Evolutionary conservation across 2,113 vertebrate species (phyloP).

Genomic region (Colaptes auratus): DNA sequence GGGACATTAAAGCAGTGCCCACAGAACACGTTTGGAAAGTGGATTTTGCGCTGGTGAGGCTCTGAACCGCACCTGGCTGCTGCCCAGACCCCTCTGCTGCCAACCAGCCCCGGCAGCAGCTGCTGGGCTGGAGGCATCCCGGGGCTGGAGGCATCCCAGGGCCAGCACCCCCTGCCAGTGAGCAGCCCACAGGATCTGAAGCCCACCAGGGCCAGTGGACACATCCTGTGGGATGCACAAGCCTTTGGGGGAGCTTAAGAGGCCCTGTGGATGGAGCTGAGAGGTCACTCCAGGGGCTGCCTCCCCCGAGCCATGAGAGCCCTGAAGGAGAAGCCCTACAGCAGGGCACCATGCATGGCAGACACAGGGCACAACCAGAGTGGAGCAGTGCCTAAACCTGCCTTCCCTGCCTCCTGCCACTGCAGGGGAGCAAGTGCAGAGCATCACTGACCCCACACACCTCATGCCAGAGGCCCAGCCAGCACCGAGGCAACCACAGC

Average conservation of each 20-base stretch:
- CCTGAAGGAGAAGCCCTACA: neutral
- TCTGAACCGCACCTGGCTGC: neutral
- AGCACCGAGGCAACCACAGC: neutral
- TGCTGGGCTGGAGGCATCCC: neutral
- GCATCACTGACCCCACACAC: fast-evolving
- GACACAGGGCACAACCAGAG: fast-evolving
- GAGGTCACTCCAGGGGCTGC: fast-evolving
- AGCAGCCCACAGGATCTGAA: neutral
- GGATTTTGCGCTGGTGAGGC: neutral
- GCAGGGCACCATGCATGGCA: fast-evolving
- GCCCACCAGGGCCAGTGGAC: neutral
- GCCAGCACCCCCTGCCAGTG: neutral
- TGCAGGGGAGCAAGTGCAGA: neutral
- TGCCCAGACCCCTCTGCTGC: neutral
- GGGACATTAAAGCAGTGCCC: neutral
- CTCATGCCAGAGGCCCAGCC: neutral
- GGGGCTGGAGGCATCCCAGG: neutral
- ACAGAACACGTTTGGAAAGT: neutral
- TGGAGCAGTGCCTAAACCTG: neutral
- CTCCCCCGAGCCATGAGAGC: fast-evolving
- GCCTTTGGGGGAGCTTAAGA: neutral
- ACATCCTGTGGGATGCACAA: neutral
- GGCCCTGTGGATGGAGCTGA: neutral
- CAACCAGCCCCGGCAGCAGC: fast-evolving
- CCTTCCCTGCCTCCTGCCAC: neutral